Base-by-base conservation (phyloP, 2,797 vertebrate genomes). In the Meda fulgida region DNA sequence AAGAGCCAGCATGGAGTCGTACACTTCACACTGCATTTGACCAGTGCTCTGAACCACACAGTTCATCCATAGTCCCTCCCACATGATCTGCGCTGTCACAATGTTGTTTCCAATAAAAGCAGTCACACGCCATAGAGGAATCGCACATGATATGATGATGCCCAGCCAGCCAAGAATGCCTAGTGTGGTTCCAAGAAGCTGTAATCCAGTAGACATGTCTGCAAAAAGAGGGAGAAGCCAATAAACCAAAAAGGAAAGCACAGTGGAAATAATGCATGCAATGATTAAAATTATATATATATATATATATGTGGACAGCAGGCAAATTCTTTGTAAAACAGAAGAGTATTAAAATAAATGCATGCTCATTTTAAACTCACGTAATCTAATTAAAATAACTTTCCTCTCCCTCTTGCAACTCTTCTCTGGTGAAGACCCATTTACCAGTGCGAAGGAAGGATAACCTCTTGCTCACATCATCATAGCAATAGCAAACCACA, bases 31-130 rank as follows among this genome's bases (percentile, higher is more conserved):
- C 82, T 96, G 96, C 93, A 96, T 96, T 92, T 96, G 96, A 18
- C 96, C 95, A 0, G 96, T 97, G 90, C 96, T 97, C 92, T 96
- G 96, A 78, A 96, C 92, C 90, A 96, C 95, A 16, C 96, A 96
- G 92, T 75, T 93, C 96, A 96, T 96, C 96, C 96, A 96, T 87
- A 97, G 93, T 60, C 96, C 96, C 85, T 97, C 95, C 95, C 96
- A 96, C 87, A 94, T 89, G 63, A 92, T 93, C 92, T 97, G 96
- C 0, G 95, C 93, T 0, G 93, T 93, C 89, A 96, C 94, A 4
- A 97, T 97, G 93, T 95, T 96, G 93, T 92, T 95, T 31, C 96
- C 95, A 0, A 96, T 80, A 72, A 96, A 97, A 63, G 96, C 95
- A 0, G 95, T 94, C 86, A 95, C 95, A 0, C 93, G 86, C 96